These are phyloP conservation scores for Corythucha ciliata DNA, from an alignment of 2,888 invertebrate species.

Conservation along the genomic window DNA sequence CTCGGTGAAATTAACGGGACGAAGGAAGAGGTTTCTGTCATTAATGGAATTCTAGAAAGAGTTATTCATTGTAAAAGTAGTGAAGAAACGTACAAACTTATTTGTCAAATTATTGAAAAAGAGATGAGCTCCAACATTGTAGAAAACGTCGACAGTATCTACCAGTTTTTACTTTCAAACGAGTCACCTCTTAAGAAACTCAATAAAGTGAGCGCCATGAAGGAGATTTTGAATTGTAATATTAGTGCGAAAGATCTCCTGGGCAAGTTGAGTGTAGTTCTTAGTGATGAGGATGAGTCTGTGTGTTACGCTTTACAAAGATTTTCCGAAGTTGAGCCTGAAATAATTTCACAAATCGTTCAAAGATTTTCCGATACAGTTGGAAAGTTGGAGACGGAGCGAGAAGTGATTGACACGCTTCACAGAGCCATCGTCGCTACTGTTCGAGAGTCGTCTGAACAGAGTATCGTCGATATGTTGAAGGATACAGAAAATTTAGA, in stretches of 20 bases:
- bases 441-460: conserved; percentile 53
- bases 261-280: conserved; percentile 53
- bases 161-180: conserved; percentile 28
- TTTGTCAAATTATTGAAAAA: conserved; percentile 45
- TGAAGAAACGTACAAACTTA: conserved; percentile 48
- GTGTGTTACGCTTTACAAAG: conserved; percentile 57
- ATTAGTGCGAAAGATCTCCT: conserved; percentile 51
- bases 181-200: conserved; percentile 31
- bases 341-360: conserved; percentile 51
- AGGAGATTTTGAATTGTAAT: conserved; percentile 52
- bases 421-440: conserved; percentile 59
- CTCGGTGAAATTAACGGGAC: conserved; percentile 25
- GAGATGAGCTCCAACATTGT: conserved; percentile 28
- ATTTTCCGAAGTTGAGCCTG: conserved; percentile 52
- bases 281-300: conserved; percentile 45
- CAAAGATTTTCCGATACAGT: conserved; percentile 46
- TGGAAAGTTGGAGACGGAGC: conserved; percentile 46
- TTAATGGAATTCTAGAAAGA: conserved; percentile 30
- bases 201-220: conserved; percentile 43
- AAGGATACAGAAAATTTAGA: conserved; percentile 45
- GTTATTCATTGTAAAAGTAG: conserved; percentile 43
- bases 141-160: conserved; percentile 29
- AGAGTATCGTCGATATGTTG: conserved; percentile 49
- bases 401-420: conserved; percentile 54
- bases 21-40: conserved; percentile 25